A percentile compares a stretch with the other conserved stretches of the same genome.
These are phyloP conservation scores for Nanorana parkeri DNA, from an alignment of 2,113 vertebrate genomes.

Conservation along the genomic window DNA sequence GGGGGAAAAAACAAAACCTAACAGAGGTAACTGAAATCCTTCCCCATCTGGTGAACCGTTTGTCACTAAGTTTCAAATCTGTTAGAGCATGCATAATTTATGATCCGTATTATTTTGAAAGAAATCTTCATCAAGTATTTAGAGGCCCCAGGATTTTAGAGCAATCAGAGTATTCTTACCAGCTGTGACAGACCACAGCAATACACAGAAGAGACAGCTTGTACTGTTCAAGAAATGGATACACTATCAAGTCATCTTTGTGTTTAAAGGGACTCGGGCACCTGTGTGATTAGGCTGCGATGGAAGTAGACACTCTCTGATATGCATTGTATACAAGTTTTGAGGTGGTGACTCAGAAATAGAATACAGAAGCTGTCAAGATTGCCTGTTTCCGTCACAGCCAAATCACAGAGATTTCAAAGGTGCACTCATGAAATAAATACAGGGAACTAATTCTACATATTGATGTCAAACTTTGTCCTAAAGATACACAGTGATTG, in stretches of 20 bases:
- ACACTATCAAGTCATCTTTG: not conserved
- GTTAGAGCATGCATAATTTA: constrained; percentile 30
- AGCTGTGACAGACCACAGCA: not conserved
- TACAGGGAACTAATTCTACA: too few species aligned
- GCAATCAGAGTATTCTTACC: constrained; percentile 10
- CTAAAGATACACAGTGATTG: too few species aligned
- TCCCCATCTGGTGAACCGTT: not conserved
- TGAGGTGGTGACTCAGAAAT: too few species aligned
- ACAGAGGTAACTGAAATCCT: constrained; percentile 7
- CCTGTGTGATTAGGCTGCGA: too few species aligned
- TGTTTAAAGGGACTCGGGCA: too few species aligned
- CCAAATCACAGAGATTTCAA: too few species aligned
- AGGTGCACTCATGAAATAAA: too few species aligned
- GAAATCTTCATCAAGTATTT: constrained; percentile 41
- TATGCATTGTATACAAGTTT: too few species aligned
- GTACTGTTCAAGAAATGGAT: constrained; percentile 2
- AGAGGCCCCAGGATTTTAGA: constrained; percentile 13
- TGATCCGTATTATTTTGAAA: constrained; percentile 33
- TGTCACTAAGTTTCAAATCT: constrained; percentile 11
- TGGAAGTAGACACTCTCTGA: too few species aligned
- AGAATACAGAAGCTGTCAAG: too few species aligned
- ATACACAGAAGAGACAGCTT: not conserved
- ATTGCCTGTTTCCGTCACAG: too few species aligned
- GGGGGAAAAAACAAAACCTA: not conserved
- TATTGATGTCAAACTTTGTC: too few species aligned